A percentile compares a stretch with the other conserved stretches of the same genome.
phyloP scores from a whole-genome alignment of 2,113 vertebrate species.

The Corythornis cristatus region DNA sequence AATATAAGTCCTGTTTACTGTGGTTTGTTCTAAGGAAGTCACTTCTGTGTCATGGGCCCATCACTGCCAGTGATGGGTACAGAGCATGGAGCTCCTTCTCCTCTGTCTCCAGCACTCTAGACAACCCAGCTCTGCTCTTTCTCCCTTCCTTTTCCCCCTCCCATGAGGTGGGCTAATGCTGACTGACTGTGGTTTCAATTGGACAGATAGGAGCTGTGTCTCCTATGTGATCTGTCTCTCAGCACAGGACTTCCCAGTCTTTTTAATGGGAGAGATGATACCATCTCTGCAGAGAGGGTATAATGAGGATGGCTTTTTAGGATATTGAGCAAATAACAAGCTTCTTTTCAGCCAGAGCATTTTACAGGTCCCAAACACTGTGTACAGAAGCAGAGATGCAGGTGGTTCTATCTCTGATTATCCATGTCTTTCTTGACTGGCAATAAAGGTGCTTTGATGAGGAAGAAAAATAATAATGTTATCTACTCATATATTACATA shows the following conservation, averaged over 20 bases:
- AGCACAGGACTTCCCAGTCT: background rate
- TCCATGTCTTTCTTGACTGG: background rate
- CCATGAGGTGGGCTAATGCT: rapidly evolving
- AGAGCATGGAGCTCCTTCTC: background rate
- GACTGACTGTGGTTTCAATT: background rate
- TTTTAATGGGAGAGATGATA: background rate
- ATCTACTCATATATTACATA: background rate
- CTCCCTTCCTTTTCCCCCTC: background rate
- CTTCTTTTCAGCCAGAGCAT: background rate
- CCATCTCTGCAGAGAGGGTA: background rate
- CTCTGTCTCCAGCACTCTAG: background rate
- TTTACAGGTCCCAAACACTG: background rate
- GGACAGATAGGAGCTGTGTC: background rate
- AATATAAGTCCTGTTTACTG: rapidly evolving
- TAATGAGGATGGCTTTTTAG: background rate
- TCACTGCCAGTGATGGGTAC: background rate
- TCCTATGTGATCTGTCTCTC: background rate
- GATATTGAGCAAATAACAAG: background rate
- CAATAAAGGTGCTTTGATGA: background rate
- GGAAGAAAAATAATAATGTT: background rate
- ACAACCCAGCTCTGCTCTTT: background rate
- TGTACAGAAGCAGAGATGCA: background rate
- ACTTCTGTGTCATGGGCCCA: rapidly evolving
- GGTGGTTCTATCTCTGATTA: background rate
- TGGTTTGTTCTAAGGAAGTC: background rate